These are phyloP conservation scores for Exephanes ischioxanthus DNA, from an alignment of 2,888 invertebrate genomes.

Conservation along the genomic window DNA sequence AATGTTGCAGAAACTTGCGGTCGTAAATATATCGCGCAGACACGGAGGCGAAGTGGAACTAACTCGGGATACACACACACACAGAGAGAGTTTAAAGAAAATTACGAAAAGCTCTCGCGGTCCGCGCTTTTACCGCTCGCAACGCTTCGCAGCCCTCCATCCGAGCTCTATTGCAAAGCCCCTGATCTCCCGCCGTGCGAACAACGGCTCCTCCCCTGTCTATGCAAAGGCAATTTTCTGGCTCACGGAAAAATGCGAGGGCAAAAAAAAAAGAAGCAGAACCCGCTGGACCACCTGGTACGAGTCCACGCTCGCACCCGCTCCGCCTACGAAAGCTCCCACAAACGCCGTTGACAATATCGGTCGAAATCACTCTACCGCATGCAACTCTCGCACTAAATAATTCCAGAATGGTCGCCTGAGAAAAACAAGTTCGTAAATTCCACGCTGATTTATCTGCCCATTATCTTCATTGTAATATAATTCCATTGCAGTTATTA, in stretches of 20 bases:
- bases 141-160: slow-evolving; percentile 51
- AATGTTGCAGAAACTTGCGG: slow-evolving; percentile 32
- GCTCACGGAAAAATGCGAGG: slow-evolving; percentile 67
- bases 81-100: slow-evolving; percentile 65
- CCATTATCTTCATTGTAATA: neutral
- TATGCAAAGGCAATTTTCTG: slow-evolving; percentile 73
- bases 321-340: slow-evolving; percentile 41
- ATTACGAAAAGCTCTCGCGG: slow-evolving; percentile 71
- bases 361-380: slow-evolving; percentile 47
- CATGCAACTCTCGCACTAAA: slow-evolving; percentile 28
- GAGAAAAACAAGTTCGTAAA: neutral
- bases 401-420: slow-evolving; percentile 4
- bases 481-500: neutral
- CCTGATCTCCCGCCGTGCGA: slow-evolving; percentile 23
- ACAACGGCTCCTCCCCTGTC: slow-evolving; percentile 59
- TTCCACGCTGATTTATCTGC: neutral
- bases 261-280: slow-evolving; percentile 51
- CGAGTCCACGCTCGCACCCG: slow-evolving; percentile 24
- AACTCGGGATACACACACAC: slow-evolving; percentile 55
- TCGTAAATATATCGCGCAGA: slow-evolving; percentile 62
- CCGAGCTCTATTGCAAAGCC: slow-evolving; percentile 3
- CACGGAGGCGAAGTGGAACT: slow-evolving; percentile 58
- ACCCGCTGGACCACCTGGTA: slow-evolving; percentile 54
- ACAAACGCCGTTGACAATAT: slow-evolving; percentile 55
- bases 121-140: slow-evolving; percentile 38